Evolutionary conservation across 2,113 vertebrate genomes (phyloP).

Genomic region (Asarcornis scutulata): DNA sequence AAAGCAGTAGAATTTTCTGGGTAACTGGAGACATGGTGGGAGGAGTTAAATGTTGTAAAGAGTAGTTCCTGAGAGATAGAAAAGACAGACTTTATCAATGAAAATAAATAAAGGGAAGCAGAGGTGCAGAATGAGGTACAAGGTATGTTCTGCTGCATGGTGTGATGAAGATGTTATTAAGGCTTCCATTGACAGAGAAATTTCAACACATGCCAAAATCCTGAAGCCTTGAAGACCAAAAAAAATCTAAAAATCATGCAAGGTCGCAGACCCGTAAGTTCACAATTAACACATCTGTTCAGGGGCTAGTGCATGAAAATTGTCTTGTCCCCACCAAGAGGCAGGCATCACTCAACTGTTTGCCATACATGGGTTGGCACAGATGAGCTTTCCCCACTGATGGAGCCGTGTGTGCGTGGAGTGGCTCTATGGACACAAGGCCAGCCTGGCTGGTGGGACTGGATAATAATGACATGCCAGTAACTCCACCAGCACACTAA

Average conservation of each 20-base stretch:
- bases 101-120: not conserved
- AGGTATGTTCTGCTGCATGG: not conserved
- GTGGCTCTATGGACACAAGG: not conserved
- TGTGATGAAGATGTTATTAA: not conserved
- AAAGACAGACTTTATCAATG: not conserved
- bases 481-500: not conserved
- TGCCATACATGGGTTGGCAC: fast-evolving
- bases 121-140: not conserved
- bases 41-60: not conserved
- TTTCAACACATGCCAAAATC: not conserved
- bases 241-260: not conserved
- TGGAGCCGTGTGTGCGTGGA: fast-evolving
- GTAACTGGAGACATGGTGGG: not conserved
- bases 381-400: not conserved
- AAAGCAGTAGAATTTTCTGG: not conserved
- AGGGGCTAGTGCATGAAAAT: not conserved
- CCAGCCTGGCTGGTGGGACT: not conserved
- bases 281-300: not conserved
- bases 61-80: not conserved
- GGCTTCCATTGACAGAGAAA: not conserved
- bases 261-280: not conserved
- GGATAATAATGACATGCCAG: not conserved
- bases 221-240: not conserved
- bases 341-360: fast-evolving
- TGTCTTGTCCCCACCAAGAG: fast-evolving